Base-by-base conservation (phyloP, 37 sponge, comb jelly and placozoan genomes). In the Aplysina aerophoba region DNA sequence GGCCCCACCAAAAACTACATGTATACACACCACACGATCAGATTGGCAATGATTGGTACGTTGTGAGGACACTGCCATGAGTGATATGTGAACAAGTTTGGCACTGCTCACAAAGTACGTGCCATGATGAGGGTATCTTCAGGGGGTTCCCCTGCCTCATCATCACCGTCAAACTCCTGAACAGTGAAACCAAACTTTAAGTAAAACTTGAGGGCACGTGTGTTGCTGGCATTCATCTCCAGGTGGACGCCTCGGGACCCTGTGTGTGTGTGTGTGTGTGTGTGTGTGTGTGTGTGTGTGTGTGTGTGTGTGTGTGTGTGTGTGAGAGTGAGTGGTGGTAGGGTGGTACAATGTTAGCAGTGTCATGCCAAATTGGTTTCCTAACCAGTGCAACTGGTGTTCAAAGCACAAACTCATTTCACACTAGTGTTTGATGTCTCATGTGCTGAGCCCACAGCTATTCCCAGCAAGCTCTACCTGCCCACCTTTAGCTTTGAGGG, bases 201-300 rank as follows among this genome's bases (percentile, higher is more conserved):
- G 0, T 94, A 96, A 36, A 93, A 83, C 55, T 93, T 96, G 24
- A 88, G 88, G 17, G 92, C 90, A 31, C 85, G 53, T 5, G 54
- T 81, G 72, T 95, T 92, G 15, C 65, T 71, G 12, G 88, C 80
- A 79, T 73, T 86, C 89, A 98, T 93, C 69, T 98, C 98, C 81
- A 95, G 84, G 65, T 94, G 93, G 6, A 98, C 94, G 8, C 98
- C 98, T 54, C 44, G 31, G 5, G 96, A 93, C 17, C 94, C 97
- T 93, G 50, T 44, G 50, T 44, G 50, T 44, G 50, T 44, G 50
- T 44, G 50, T 44, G 50, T 44, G 50, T 44, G 50, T 44, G 50
- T 44, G 50, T 44, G 50, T 44, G 50, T 44, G 50, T 44, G 50
- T 44, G 50, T 44, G 50, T 44, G 50, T 44, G 50, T 44, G 50